Base-by-base conservation (phyloP, 64 coral and sea anemone genomes). In the Cladopsammia gracilis region DNA sequence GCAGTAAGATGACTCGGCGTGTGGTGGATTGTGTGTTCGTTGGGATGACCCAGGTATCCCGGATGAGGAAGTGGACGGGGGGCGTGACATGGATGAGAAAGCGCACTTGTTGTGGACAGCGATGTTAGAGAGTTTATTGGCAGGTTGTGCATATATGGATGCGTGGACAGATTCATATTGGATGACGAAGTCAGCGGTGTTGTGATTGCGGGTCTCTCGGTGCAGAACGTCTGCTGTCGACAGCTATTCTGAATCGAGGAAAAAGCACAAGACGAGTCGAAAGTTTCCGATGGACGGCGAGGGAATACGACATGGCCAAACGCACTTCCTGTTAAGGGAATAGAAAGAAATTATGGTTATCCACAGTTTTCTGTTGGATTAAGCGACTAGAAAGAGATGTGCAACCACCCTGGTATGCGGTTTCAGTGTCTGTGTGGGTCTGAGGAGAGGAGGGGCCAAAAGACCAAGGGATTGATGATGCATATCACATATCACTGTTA, bases 11-110 rank as follows among this genome's bases (percentile, higher is more conserved):
- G 90, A 53, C 67, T 61, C 13, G 82, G 82, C 2, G 81, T 92
- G 71, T 92, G 90, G 24, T 92, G 90, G 53, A 92, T 86, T 22
- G 90, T 92, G n/a, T 92, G 90, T 18, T 92, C 90, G 68, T 92
- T 82, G 22, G 90, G 68, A 77, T 86, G 90, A 49, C 71, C 71
- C 25, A 86, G 65, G 46, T 92, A 92, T 77, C 90, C 90, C 44
- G 90, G 90, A 86, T 86, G 90, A 53, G 74, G 70, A 62, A 92
- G 76, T 4, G 90, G 90, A 46, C 90, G 67, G 12, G 90, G 45
- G 4, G 60, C 51, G 25, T 92, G 78, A 45, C 58, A 64, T 61
- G 89, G 67, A 73, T 85, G 90, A 23, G 90, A 61, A 13, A 92
- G 81, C 6, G 82, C 70, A 86, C 43, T 86, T 6, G 64, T 75